A percentile compares a stretch with the other conserved stretches of the same genome.
These are phyloP conservation scores for Ageneiosus marmoratus DNA, from an alignment of 2,113 vertebrate genomes.

Conservation along the genomic window DNA sequence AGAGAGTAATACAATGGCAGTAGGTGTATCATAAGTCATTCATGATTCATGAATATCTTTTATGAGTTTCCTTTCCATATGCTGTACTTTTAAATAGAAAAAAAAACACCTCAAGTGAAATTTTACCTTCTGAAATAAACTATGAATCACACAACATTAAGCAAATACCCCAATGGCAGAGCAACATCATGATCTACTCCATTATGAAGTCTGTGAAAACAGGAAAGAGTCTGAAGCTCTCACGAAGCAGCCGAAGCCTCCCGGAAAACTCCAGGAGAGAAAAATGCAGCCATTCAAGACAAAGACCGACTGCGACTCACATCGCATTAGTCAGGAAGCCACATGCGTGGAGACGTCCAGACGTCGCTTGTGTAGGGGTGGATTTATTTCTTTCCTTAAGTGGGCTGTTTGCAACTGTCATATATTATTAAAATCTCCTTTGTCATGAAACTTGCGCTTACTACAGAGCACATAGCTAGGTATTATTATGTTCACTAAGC, in stretches of 20 bases:
- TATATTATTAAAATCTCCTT: constrained; percentile 36
- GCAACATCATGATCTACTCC: not conserved
- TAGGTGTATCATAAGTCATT: too few species aligned
- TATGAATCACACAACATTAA: not conserved
- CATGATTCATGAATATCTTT: too few species aligned
- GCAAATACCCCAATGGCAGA: not conserved
- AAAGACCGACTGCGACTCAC: not conserved
- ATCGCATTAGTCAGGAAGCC: constrained; percentile 10
- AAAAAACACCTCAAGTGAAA: too few species aligned
- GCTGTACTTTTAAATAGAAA: too few species aligned
- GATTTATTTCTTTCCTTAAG: constrained; percentile 21
- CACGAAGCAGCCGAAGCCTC: not conserved
- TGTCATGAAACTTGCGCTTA: constrained; percentile 39
- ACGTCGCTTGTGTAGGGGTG: not conserved
- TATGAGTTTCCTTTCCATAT: too few species aligned
- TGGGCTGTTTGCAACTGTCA: constrained; percentile 28
- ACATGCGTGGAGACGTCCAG: not conserved
- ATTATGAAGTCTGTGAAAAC: not conserved
- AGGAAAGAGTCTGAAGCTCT: not conserved
- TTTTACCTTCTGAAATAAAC: not conserved
- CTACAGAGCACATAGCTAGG: constrained; percentile 8
- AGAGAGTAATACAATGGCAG: too few species aligned
- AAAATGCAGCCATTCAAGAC: not conserved
- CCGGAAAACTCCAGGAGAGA: not conserved
- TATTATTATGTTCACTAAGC: constrained; percentile 37